Conservation (phyloP, 2,888 invertebrate species). For the Nephrotoma guestfalica region DNA sequence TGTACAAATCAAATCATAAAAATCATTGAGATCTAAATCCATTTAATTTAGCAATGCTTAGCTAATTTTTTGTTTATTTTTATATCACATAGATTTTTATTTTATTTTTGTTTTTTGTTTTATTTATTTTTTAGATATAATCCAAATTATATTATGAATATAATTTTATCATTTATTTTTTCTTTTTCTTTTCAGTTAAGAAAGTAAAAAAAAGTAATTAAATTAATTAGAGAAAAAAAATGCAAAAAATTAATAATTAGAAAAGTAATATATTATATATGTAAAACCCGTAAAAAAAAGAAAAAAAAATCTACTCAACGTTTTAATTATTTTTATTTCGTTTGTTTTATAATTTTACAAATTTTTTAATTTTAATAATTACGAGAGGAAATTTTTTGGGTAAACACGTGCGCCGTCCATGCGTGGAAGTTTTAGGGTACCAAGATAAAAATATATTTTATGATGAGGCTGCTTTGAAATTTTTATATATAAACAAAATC, state of each 20-base stretch:
- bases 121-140: neutral
- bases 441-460: neutral
- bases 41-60: neutral
- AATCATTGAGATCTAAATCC: neutral
- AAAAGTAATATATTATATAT: neutral
- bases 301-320: neutral
- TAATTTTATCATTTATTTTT: neutral
- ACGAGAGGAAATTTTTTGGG: neutral
- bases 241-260: slow-evolving; percentile 1
- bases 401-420: neutral
- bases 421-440: neutral
- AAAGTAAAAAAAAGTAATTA: neutral
- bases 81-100: neutral
- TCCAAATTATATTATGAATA: neutral
- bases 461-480: neutral
- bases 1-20: neutral
- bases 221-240: slow-evolving; percentile 2
- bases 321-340: neutral
- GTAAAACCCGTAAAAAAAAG: neutral
- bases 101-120: too few relatives aligned
- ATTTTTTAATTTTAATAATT: neutral
- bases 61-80: neutral
- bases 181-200: slow-evolving; percentile 5
- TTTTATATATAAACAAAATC: neutral
- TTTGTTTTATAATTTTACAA: neutral